A percentile compares a stretch with the other conserved stretches of the same genome.
These are phyloP conservation scores for Noctua comes DNA, from an alignment of 2,888 invertebrate species.

Conservation along the genomic window DNA sequence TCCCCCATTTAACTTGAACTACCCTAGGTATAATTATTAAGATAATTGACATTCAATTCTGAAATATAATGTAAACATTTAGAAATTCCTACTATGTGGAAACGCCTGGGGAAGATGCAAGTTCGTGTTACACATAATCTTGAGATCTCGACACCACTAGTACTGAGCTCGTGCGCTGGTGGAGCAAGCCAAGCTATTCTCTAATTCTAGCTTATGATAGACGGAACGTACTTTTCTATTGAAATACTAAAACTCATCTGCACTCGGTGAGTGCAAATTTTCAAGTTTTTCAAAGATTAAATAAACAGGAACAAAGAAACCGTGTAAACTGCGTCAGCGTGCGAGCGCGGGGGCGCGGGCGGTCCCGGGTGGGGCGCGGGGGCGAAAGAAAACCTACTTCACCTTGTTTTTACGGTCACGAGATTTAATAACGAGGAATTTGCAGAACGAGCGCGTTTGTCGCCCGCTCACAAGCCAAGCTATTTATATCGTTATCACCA, in stretches of 20 bases:
- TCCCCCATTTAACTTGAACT: neutral
- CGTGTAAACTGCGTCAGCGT: conserved; percentile 34
- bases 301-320: conserved; percentile 39
- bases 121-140: neutral
- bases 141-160: neutral
- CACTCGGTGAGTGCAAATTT: neutral
- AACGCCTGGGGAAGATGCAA: neutral
- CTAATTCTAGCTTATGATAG: neutral
- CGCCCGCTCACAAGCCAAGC: conserved; percentile 34
- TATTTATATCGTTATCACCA: conserved; percentile 45
- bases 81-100: neutral
- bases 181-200: neutral
- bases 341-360: neutral
- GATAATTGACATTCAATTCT: neutral
- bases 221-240: neutral
- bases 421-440: conserved; percentile 69
- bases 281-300: conserved; percentile 20
- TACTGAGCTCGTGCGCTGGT: too few relatives aligned
- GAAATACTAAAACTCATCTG: neutral
- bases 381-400: conserved; percentile 65
- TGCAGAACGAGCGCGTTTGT: conserved; percentile 62
- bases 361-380: neutral
- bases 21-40: neutral
- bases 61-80: neutral
- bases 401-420: conserved; percentile 69